A percentile compares a stretch with the other conserved stretches of the same genome.
These are phyloP conservation scores for Ophion slaviceki DNA, from an alignment of 2,888 invertebrate genomes.

Conservation along the genomic window DNA sequence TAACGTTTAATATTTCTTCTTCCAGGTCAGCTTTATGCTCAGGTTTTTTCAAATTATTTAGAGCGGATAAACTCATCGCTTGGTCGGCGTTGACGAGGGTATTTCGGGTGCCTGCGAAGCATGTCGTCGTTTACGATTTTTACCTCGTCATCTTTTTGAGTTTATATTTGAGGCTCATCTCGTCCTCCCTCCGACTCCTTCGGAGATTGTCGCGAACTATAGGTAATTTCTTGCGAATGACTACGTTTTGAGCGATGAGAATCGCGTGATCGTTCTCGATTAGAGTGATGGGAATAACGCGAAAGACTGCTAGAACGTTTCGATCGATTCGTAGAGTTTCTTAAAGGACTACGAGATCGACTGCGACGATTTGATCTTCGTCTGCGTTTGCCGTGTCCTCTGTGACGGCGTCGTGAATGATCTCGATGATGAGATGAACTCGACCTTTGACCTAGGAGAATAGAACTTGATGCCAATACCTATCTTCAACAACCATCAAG, in stretches of 20 bases:
- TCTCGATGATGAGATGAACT: conserved; percentile 17
- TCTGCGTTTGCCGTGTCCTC: conserved; percentile 2
- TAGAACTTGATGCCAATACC: not conserved
- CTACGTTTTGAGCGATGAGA: conserved; percentile 10
- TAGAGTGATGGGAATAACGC: conserved; percentile 21
- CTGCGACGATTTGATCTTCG: conserved; percentile 14
- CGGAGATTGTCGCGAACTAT: not conserved
- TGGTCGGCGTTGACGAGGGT: too few relatives aligned
- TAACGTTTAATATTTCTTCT: too few relatives aligned
- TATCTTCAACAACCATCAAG: not conserved
- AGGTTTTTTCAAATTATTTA: too few relatives aligned
- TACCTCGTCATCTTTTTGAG: too few relatives aligned
- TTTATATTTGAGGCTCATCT: too few relatives aligned
- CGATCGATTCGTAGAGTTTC: conserved; percentile 13
- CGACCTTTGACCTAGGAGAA: conserved; percentile 30
- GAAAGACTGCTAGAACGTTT: conserved; percentile 7
- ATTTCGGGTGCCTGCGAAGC: too few relatives aligned
- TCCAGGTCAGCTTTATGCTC: too few relatives aligned
- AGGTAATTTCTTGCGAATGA: conserved; percentile 18
- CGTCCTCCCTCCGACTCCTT: too few relatives aligned
- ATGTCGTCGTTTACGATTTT: too few relatives aligned
- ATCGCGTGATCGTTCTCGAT: conserved; percentile 4
- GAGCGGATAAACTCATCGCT: too few relatives aligned
- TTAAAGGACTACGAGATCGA: conserved; percentile 26
- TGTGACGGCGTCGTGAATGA: conserved; percentile 23